A percentile compares a stretch with the other conserved stretches of the same genome.
These are phyloP conservation scores for Micrastur ruficollis DNA, from an alignment of 2,797 vertebrate genomes.

Conservation along the genomic window DNA sequence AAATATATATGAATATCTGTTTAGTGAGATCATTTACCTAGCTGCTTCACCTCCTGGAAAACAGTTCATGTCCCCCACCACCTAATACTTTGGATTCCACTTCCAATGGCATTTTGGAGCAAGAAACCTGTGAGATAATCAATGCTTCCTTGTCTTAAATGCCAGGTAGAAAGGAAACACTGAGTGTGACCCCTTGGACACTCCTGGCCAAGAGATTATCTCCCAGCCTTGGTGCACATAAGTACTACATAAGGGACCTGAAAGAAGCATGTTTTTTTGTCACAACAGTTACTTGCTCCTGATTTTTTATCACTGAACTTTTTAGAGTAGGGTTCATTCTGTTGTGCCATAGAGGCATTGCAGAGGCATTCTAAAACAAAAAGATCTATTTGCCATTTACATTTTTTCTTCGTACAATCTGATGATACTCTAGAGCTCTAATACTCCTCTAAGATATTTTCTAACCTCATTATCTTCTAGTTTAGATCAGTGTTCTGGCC, in stretches of 20 bases:
- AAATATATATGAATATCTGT: neutral
- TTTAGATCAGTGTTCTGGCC: slow-evolving; percentile 52
- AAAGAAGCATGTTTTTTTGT: neutral
- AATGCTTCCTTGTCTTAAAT: neutral
- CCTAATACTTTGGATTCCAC: neutral
- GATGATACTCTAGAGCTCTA: slow-evolving; percentile 28
- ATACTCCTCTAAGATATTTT: slow-evolving; percentile 52
- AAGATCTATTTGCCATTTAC: slow-evolving; percentile 8
- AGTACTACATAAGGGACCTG: neutral
- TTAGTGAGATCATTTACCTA: neutral
- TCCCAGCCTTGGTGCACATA: neutral
- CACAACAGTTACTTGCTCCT: neutral
- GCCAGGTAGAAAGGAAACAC: neutral
- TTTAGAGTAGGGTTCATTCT: neutral
- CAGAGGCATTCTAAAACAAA: neutral
- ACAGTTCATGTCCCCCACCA: neutral
- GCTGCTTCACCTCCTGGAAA: neutral
- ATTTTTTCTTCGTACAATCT: slow-evolving; percentile 28
- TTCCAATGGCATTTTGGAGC: neutral
- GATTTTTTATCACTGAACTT: neutral
- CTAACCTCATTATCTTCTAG: slow-evolving; percentile 58
- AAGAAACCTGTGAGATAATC: neutral
- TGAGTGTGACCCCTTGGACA: neutral
- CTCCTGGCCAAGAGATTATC: neutral
- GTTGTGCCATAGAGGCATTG: neutral